phyloP scores from a whole-genome alignment of 1,140 invertebrate genomes.

The Tetragnatha versicolor region DNA sequence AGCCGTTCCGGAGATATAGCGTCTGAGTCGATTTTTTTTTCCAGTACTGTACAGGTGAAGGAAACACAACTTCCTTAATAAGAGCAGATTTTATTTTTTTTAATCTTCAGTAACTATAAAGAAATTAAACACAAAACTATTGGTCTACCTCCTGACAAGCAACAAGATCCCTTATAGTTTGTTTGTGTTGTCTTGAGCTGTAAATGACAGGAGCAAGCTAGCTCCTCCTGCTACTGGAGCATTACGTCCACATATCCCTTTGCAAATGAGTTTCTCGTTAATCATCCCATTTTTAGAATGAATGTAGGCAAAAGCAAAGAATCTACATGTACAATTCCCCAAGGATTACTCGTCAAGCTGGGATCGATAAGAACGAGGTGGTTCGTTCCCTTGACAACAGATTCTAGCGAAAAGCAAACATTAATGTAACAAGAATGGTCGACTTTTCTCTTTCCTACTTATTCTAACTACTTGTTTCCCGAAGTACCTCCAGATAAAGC shows the following conservation, averaged over 20 bases:
- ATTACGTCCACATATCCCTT: not conserved
- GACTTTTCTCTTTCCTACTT: constrained; percentile 43
- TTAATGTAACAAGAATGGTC: constrained; percentile 52
- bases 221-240: no score
- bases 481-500: constrained; percentile 36
- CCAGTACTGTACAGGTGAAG: no score
- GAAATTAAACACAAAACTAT: no score
- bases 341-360: constrained; percentile 38
- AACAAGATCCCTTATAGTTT: no score
- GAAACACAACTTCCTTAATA: no score
- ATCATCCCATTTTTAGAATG: constrained; percentile 31
- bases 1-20: no score
- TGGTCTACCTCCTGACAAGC: no score
- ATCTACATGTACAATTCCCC: constrained; percentile 30
- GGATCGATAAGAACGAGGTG: constrained; percentile 36
- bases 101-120: no score
- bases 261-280: constrained; percentile 38
- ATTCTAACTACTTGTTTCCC: constrained; percentile 42
- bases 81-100: no score
- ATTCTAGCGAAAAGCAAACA: constrained; percentile 53
- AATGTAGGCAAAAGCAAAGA: constrained; percentile 37
- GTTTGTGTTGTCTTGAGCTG: not conserved
- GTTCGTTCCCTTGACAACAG: constrained; percentile 43
- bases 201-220: not conserved
- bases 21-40: no score